Evolutionary conservation across 2,888 invertebrate species (phyloP).

Genomic region (Drosophila monieri): DNA sequence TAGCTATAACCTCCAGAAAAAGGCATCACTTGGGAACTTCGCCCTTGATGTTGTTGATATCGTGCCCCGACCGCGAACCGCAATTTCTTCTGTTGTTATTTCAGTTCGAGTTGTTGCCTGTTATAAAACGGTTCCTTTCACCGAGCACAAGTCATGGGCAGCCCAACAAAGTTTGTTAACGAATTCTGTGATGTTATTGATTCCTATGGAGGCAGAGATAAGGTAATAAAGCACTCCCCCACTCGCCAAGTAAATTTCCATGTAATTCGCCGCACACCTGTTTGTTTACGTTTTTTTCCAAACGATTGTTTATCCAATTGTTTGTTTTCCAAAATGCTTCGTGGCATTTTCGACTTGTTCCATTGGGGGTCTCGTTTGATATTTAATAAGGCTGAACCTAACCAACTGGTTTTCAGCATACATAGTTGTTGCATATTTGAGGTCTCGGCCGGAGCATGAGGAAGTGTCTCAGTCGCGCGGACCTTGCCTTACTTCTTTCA

Average conservation of each 20-base stretch:
- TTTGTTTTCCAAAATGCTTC: slow-evolving; percentile 23
- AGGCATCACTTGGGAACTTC: slow-evolving; percentile 11
- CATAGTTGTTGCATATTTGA: slow-evolving; percentile 11
- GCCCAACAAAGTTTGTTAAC: slow-evolving; percentile 79
- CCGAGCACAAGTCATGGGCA: slow-evolving; percentile 51
- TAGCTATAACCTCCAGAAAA: neutral
- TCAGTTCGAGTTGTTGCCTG: slow-evolving; percentile 30
- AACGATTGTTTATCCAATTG: slow-evolving; percentile 1
- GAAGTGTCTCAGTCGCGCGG: slow-evolving; percentile 22
- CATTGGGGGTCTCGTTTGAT: slow-evolving; percentile 30
- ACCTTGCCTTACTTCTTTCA: slow-evolving; percentile 41
- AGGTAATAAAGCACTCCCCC: slow-evolving; percentile 85
- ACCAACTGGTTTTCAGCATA: slow-evolving; percentile 32
- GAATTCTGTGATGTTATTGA: slow-evolving; percentile 90
- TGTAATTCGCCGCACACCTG: slow-evolving; percentile 23
- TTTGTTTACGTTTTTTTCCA: slow-evolving; percentile 32
- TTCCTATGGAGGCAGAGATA: slow-evolving; percentile 93
- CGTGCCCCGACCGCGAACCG: slow-evolving; percentile 16
- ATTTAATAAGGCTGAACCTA: neutral
- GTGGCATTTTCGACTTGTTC: slow-evolving; percentile 28
- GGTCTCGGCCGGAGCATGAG: slow-evolving; percentile 12
- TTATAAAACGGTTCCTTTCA: slow-evolving; percentile 23
- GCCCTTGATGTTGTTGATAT: slow-evolving; percentile 27
- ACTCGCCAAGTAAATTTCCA: slow-evolving; percentile 4
- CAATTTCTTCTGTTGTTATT: slow-evolving; percentile 20